Evolutionary conservation across 2,113 vertebrate species (phyloP).

Genomic region (Genyomyrus donnyi): DNA sequence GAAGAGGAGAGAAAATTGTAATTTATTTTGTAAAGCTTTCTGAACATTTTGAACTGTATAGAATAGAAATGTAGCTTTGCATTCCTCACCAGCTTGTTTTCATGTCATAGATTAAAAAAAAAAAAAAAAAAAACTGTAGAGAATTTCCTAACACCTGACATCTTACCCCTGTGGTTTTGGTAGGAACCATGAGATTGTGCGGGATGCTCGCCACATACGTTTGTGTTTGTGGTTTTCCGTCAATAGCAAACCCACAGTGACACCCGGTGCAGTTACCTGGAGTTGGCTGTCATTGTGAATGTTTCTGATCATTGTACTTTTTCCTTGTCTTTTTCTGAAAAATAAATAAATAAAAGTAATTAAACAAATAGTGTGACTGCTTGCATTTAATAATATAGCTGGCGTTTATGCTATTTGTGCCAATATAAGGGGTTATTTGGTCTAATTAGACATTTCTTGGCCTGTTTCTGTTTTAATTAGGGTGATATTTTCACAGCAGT

Average conservation of each 20-base stretch:
- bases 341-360: not conserved
- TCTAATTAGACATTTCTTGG: not conserved
- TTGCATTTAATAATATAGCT: not conserved
- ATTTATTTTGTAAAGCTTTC: conserved; percentile 24
- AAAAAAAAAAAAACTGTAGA: not conserved
- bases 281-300: not conserved
- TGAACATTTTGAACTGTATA: not conserved
- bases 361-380: not conserved
- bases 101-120: not conserved
- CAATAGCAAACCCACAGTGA: conserved; percentile 2
- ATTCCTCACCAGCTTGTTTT: not conserved
- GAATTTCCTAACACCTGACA: not conserved
- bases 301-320: not conserved
- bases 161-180: not conserved
- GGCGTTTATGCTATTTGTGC: not conserved
- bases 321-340: conserved; percentile 10
- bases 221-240: not conserved
- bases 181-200: not conserved
- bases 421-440: not conserved
- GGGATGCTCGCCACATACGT: not conserved
- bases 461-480: not conserved
- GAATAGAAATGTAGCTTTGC: not conserved
- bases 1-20: conserved; percentile 6
- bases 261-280: not conserved
- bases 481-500: not conserved